Evolutionary conservation across 2,888 invertebrate species (phyloP).

Genomic region (Leucophora obtusa): DNA sequence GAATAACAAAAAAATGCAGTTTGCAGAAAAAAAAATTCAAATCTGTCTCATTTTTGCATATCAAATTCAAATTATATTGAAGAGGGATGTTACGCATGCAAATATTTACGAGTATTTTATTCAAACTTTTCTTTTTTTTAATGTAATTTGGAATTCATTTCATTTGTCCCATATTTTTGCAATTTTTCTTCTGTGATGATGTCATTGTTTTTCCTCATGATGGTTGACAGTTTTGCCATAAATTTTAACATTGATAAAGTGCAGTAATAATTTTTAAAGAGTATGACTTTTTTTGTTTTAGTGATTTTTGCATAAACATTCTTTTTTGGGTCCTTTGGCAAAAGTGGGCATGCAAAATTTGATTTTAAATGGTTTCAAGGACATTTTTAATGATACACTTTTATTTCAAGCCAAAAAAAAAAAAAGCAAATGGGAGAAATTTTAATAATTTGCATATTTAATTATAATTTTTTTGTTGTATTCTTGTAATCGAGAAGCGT

Average conservation of each 20-base stretch:
- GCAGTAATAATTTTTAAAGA: slow-evolving; percentile 23
- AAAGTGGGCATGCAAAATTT: slow-evolving; percentile 53
- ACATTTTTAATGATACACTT: slow-evolving; percentile 8
- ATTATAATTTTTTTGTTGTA: background rate
- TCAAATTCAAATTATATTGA: slow-evolving; percentile 24
- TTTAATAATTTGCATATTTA: slow-evolving; percentile 42
- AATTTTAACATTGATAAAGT: slow-evolving; percentile 43
- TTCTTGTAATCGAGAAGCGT: background rate
- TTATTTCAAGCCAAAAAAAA: background rate
- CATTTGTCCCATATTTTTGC: slow-evolving; percentile 17
- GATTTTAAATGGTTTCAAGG: slow-evolving; percentile 54
- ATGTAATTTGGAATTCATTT: background rate
- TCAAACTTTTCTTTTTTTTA: slow-evolving; percentile 28
- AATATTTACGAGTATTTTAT: slow-evolving; percentile 51
- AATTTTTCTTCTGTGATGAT: background rate
- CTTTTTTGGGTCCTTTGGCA: slow-evolving; percentile 1
- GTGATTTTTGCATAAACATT: slow-evolving; percentile 3
- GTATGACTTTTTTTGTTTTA: slow-evolving; percentile 3
- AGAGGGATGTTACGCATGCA: slow-evolving; percentile 36
- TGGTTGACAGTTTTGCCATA: slow-evolving; percentile 46
- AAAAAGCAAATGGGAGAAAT: background rate
- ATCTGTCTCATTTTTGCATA: slow-evolving; percentile 38
- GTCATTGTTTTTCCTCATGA: slow-evolving; percentile 24
- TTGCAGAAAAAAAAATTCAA: slow-evolving; percentile 25
- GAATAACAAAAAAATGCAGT: slow-evolving; percentile 8